phyloP scores from a whole-genome alignment of 2,797 vertebrate species.

The Eospalax fontanierii region DNA sequence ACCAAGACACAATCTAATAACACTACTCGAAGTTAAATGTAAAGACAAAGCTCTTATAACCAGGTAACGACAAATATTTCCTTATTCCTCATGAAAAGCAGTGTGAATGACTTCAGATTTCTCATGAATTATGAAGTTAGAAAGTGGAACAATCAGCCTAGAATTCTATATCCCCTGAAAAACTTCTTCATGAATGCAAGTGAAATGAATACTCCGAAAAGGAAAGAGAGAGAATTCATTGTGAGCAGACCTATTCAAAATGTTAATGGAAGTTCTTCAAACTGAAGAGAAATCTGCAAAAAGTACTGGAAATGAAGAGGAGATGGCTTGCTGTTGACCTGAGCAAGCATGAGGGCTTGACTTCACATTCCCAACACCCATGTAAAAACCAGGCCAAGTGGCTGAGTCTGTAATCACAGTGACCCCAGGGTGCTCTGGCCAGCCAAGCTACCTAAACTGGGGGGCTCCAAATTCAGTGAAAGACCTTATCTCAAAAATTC shows the following conservation, averaged over 20 bases:
- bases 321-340: not conserved
- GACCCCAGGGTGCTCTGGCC: not conserved
- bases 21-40: conserved; percentile 39
- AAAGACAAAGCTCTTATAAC: conserved; percentile 1
- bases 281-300: conserved; percentile 41
- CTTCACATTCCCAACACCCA: not conserved
- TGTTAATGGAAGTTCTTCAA: conserved; percentile 10
- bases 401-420: not conserved
- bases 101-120: conserved; percentile 56
- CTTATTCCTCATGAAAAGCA: conserved; percentile 18
- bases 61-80: not conserved
- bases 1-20: not conserved
- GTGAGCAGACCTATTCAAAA: conserved; percentile 21
- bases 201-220: conserved; percentile 52
- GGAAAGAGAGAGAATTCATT: conserved; percentile 6
- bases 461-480: not conserved
- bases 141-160: not conserved
- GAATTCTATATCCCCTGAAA: conserved; percentile 33
- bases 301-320: conserved; percentile 3
- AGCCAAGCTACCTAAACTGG: not conserved
- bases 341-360: not conserved
- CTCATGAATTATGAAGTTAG: conserved; percentile 49
- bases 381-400: not conserved
- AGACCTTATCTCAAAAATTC: not conserved
- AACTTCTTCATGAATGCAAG: conserved; percentile 46